Conservation (phyloP, 2,113 vertebrate genomes). For the Cervus canadensis region DNA sequence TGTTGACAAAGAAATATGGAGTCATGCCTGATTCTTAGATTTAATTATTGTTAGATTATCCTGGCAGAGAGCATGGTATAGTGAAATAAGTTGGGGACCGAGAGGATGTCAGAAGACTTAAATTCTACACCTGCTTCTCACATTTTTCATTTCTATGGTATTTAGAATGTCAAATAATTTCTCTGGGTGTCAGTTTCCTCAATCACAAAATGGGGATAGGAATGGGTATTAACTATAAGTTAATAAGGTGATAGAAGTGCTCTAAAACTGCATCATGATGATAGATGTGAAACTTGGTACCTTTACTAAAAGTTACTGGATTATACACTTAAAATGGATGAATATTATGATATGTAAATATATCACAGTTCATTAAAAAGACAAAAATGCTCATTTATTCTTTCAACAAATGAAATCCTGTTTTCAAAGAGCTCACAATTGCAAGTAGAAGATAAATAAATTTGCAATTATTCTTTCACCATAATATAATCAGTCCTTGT, state of each 20-base stretch:
- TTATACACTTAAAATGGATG: neutral
- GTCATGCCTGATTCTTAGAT: neutral
- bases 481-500: neutral
- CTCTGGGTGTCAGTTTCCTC: neutral
- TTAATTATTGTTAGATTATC: neutral
- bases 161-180: constrained; percentile 26
- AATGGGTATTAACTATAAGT: neutral
- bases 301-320: neutral
- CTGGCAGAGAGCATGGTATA: neutral
- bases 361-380: neutral
- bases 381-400: neutral
- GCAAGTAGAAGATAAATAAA: neutral
- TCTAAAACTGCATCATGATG: neutral
- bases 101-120: neutral
- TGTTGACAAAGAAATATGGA: neutral
- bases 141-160: neutral
- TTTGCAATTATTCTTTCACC: neutral
- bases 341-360: neutral
- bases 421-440: neutral
- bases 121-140: neutral
- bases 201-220: neutral
- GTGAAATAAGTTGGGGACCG: neutral
- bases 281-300: neutral
- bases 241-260: neutral
- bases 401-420: neutral